Percentiles rank a stretch among this genome's conserved stretches.
Evolutionary conservation across 1,140 invertebrate species (phyloP).

Genomic region (Nasonia longicornis): DNA sequence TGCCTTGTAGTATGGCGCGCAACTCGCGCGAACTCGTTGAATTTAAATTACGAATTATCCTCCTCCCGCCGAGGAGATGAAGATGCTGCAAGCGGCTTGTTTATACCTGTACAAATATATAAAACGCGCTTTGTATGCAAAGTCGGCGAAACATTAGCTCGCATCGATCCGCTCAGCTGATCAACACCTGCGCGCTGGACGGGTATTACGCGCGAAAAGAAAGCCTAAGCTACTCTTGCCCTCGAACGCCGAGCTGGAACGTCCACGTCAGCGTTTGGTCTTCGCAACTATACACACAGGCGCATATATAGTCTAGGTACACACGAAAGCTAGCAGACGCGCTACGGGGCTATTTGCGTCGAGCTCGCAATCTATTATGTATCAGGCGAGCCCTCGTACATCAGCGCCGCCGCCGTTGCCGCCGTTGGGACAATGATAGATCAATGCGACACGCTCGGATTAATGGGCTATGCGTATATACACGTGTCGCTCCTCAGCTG

Average conservation of each 20-base stretch:
- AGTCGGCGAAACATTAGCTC: neutral
- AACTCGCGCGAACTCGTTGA: neutral
- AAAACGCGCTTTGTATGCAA: too few relatives aligned
- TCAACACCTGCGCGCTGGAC: neutral
- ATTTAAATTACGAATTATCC: neutral
- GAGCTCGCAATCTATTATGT: slow-evolving; percentile 50
- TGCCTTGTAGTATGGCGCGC: too few relatives aligned
- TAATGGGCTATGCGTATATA: slow-evolving; percentile 49
- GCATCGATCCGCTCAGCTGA: neutral
- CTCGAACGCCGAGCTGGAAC: neutral
- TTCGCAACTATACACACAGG: neutral
- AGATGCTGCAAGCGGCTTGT: neutral
- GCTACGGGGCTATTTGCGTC: slow-evolving; percentile 31
- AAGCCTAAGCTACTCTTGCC: neutral
- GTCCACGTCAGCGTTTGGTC: slow-evolving; percentile 29
- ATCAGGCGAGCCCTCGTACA: slow-evolving; percentile 52
- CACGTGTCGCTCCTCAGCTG: slow-evolving; percentile 27
- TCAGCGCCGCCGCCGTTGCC: slow-evolving; percentile 35
- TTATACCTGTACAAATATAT: too few relatives aligned
- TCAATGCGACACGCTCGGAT: slow-evolving; percentile 55
- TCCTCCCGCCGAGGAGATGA: neutral
- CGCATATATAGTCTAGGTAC: neutral
- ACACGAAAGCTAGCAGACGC: neutral
- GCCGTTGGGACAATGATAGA: slow-evolving; percentile 53
- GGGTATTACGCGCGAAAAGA: neutral